phyloP scores from a whole-genome alignment of 23 tunicate genomes.

The Aplidium turbinatum region DNA sequence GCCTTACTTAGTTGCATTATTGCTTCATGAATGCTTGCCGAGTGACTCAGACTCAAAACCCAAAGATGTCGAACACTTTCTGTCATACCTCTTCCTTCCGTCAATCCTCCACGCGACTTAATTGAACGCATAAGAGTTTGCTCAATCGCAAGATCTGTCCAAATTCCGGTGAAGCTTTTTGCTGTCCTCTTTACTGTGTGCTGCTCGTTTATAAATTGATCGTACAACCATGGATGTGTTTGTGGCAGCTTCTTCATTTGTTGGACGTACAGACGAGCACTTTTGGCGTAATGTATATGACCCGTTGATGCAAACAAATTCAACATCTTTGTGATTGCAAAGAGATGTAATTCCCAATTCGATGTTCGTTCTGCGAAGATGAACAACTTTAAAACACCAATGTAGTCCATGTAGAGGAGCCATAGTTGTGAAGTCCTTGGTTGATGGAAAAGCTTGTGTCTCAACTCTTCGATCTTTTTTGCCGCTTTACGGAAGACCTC shows the following conservation, averaged over 20 bases:
- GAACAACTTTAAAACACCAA: slow-evolving; percentile 2
- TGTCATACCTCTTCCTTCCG: slow-evolving; percentile 9
- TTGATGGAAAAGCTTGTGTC: background rate
- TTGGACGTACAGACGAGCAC: background rate
- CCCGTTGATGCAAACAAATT: slow-evolving; percentile 13
- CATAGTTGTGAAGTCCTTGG: slow-evolving; percentile 12
- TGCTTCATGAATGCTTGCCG: too few species aligned
- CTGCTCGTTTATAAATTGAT: slow-evolving; percentile 1
- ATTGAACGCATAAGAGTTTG: slow-evolving; percentile 12
- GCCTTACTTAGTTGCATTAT: slow-evolving; percentile 2
- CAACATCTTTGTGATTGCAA: background rate
- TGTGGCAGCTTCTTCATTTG: background rate
- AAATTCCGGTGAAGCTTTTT: background rate
- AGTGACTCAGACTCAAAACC: slow-evolving; percentile 7
- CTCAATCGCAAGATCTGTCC: slow-evolving; percentile 24
- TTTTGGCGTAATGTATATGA: slow-evolving; percentile 11
- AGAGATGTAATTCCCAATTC: background rate
- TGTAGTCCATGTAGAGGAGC: background rate
- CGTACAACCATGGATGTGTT: slow-evolving; percentile 6
- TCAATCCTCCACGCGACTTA: slow-evolving; percentile 11
- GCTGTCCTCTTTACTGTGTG: slow-evolving; percentile 9
- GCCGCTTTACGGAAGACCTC: too few species aligned
- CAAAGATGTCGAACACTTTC: slow-evolving; percentile 12
- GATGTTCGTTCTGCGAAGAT: slow-evolving; percentile 13
- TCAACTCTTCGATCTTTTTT: background rate